Evolutionary conservation across 2,797 vertebrate genomes (phyloP), one percentile per base, ranked within the genome.

Genomic region (Antennarius maculatus): DNA sequence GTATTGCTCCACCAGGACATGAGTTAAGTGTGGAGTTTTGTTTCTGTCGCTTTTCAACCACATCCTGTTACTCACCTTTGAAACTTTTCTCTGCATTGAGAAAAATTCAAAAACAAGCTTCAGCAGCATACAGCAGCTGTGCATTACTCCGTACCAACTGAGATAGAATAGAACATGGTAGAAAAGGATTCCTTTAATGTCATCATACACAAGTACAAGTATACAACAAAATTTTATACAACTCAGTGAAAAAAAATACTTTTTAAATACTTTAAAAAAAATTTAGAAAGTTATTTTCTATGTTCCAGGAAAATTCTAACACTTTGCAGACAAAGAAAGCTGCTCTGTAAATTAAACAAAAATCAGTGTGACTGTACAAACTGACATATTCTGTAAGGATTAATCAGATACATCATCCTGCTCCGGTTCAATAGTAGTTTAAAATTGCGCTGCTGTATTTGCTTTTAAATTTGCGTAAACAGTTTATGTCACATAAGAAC

Each of bases 61-160:
- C 90, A 81, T 92, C 90, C 91, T 89, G 79, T 84, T 69, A 23
- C 48, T 53, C 57, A 74, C 54, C 45, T 68, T 64, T 68, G 42
- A 77, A 61, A 77, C 51, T 7, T 66, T 43, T 54, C 17, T 18
- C 34, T 69, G 28, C 6, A 59, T 61, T 73, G 37, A 67, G 51
- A 71, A 29, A 69, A n/a, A 66, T 52, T 66, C 29, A 46, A 62
- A 67, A 66, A 65, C 47, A 46, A 62, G 42, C 54, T 64, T 34
- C 54, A 71, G 9, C 23, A 66, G 48, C 39, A 64, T 5, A 31
- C 49, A 29, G 23, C 1, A 3, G 27, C 27, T 28, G 42, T 43
- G 42, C 12, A 43, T 43, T 6, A 16, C 18, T 18, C 31, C 48
- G 17, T 46, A 48, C 7, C 68, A n/a, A 2, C 7, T 18, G 23